Evolutionary conservation across 2,797 vertebrate genomes (phyloP), one percentile per base, ranked within the genome.

Genomic region (Kryptopterus vitreolus): DNA sequence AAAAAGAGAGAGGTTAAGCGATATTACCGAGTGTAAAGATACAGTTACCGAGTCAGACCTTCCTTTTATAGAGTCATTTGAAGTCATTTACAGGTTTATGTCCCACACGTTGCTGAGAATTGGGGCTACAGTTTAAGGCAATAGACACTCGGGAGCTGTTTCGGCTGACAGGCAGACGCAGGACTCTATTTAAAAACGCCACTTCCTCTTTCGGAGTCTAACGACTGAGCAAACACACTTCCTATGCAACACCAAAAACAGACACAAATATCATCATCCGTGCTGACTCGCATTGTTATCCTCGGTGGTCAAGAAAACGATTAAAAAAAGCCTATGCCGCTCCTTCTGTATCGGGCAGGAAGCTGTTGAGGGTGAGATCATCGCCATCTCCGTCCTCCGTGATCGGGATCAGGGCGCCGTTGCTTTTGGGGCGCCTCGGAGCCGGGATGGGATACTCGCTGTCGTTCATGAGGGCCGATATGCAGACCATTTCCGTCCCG

Each of bases 401-500:
- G 0, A 62, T 71, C 0, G 87, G 85, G 0, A 82, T 84, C 71
- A 84, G 10, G 0, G 79, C 82, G 5, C 71, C 81, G 1, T 85
- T 84, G 52, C 80, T 83, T 66, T 78, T 84, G 2, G 86, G 81
- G 65, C 29, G 76, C 69, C 81, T 90, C 2, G 81, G 50, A 0
- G 71, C 33, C 31, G 8, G 73, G 48, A 76, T 38, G 3, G 0
- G 84, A 3, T 35, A 72, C 31, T 50, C 78, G 48, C 0, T 89
- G 18, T 95, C 93, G 0, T 92, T 87, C 82, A 94, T 84, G 63
- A 95, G 85, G 13, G 92, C 87, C 0, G 95, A 95, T 87, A 95
- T 95, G 29, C 94, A 95, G 38, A 95, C 87, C 94, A 96, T 94
- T 90, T 96, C 95, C 0, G 94, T 94, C 71, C 33, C 91, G 24